These are phyloP conservation scores for Neoscelio sp. DNA, from an alignment of 2,888 invertebrate genomes.

Conservation along the genomic window DNA sequence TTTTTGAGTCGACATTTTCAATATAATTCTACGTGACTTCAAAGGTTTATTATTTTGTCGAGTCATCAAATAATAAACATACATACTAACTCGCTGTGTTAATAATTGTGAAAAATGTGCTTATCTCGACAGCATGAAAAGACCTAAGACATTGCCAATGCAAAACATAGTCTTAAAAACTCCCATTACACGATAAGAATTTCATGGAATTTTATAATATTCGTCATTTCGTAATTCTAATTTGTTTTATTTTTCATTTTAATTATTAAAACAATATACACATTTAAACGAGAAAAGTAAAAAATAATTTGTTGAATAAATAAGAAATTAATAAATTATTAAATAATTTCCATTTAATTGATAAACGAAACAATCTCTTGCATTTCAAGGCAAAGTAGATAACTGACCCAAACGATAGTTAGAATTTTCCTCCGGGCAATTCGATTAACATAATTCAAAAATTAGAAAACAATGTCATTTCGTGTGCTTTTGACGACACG, in stretches of 20 bases:
- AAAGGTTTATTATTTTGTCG: too few species aligned
- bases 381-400: slow-evolving; percentile 36
- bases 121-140: slow-evolving; percentile 18
- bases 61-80: too few species aligned
- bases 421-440: slow-evolving; percentile 1
- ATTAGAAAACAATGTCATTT: slow-evolving; percentile 32
- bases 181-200: slow-evolving; percentile 14
- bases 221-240: background rate
- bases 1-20: too few species aligned
- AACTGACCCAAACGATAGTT: slow-evolving; percentile 5
- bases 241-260: too few species aligned
- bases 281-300: too few species aligned
- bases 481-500: background rate
- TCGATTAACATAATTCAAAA: slow-evolving; percentile 44
- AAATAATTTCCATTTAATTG: too few species aligned
- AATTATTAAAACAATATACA: too few species aligned
- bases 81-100: too few species aligned
- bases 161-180: background rate
- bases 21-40: too few species aligned
- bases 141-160: background rate
- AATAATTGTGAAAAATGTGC: slow-evolving; percentile 9
- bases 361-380: too few species aligned
- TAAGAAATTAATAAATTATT: too few species aligned
- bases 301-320: too few species aligned
- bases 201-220: slow-evolving; percentile 2